Base-by-base conservation (phyloP, 2,797 vertebrate species). In the Sebastes iracundus region DNA sequence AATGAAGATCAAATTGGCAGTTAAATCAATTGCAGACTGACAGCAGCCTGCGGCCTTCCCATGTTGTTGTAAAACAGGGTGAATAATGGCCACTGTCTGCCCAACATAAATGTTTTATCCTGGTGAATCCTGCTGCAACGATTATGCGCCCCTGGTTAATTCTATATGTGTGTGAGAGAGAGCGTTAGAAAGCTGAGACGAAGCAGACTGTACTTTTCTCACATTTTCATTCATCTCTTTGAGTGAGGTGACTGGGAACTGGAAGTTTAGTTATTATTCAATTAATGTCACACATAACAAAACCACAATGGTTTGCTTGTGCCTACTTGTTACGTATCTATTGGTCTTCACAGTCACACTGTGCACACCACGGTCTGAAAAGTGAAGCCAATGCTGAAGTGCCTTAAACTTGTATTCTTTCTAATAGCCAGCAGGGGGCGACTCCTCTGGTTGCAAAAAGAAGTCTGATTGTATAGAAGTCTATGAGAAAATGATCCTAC, bases 1-100 rank as follows among this genome's bases (percentile, higher is more conserved):
- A 88, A 77, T 78, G 20, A 75, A 64, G 42, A 86, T 81, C 64
- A 79, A 46, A 87, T 60, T 84, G 77, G 76, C 80, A 73, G 59
- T 32, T 66, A 77, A 83, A 86, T 85, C 82, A 74, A 73, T 75
- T 38, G 27, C 72, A 81, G 74, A 75, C 75, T 59, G 63, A 73
- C 69, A 83, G 58, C 71, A 84, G 82, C 76, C 78, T 77, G 76
- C 66, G 74, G 64, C 76, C 35, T 63, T 22, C 30, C 30, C 75
- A 49, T 79, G 75, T 68, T 78, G 72, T 59, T 81, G 66, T 74
- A 81, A 60, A 77, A 79, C 59, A 62, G 42, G 14, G 46, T 84
- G 71, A 88, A 81, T 72, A 80, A 88, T 61, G 73, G 66, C 65
- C 28, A 28, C 59, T 73, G 76, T 67, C 65, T 75, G 58, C 30